Base-by-base conservation (phyloP, 2,888 invertebrate species). In the Spisula subtruncata region DNA sequence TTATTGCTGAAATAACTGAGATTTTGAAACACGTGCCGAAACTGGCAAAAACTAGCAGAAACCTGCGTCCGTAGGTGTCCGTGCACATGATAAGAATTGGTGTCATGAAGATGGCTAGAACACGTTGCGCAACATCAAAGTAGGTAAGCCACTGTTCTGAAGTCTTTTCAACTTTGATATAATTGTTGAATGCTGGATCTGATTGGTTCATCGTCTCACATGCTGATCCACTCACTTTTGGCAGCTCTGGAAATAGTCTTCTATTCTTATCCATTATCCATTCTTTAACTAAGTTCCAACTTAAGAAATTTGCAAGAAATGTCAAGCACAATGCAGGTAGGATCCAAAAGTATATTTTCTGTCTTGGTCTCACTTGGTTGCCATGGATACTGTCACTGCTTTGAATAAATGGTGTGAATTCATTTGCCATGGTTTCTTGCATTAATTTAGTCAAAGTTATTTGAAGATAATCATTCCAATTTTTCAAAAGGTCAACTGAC, bases 31-130 rank as follows among this genome's bases (percentile, higher is more conserved):
- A 83, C 16, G 20, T 20, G n/a, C 80, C 83, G 32, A 56, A 80
- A 54, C 56, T n/a, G 8, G 85, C 81, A 2, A 88, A 25, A 6
- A 90, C 51, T 20, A 90, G 66, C 25, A 88, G 54, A 71, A 88
- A 90, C 48, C 51, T 85, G 5, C 90, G 81, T 79, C 90, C 90
- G 46, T 80, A 90, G 14, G 83, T 71, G 79, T 90, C 90, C 6
- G 90, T 88, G 56, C 86, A 90, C 35, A 79, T 41, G 0, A 83
- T 82, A 0, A 90, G 60, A 14, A 88, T n/a, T 16, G 85, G 41
- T 18, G 83, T 90, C 12, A 82, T 79, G 10, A 82, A 46, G 12
- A 88, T 56, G 14, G 29, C 18, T 35, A 86, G 82, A 16, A 83
- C 48, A 71, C 75, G 85, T 20, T 79, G 60, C 0, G 83, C 87